Evolutionary conservation across 2,113 vertebrate species (phyloP), one percentile per base, ranked within the genome.

Genomic region (Hyaena hyaena): DNA sequence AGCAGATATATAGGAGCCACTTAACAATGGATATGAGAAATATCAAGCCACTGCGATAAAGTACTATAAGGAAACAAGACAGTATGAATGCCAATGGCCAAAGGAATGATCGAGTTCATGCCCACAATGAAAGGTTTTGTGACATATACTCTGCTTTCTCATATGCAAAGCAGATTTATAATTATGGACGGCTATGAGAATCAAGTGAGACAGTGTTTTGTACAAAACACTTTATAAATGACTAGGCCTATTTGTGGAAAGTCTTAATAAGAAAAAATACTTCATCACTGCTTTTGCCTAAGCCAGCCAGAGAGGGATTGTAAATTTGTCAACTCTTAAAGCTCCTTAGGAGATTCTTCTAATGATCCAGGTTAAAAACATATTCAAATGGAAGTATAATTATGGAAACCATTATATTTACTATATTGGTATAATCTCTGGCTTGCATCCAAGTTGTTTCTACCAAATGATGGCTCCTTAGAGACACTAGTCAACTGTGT

Each of bases 11-110:
- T 24, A 15, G 71, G 23, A 96, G 69, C 31, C 4, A 95, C 10
- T 85, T 69, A 83, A 96, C 53, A 95, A 82, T 28, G 4, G 39
- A 35, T 65, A 50, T 90, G 80, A 93, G 79, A 95, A 94, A 97
- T 77, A 89, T 82, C 50, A 95, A 94, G 10, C 7, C 55, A 81
- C 83, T 48, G 23, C 58, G 31, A 89, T 83, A 91, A 92, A 92
- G 68, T 73, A 16, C 14, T 74, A 10, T 79, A 6, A 86, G 26
- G 33, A 89, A 97, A 93, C 16, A 85, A 93, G 17, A 85, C 86
- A 68, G 31, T 68, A 80, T 80, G 24, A 81, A 85, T 86, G 74
- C 66, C 55, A 83, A 35, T 45, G 66, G 48, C 31, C 45, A 92
- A 85, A 88, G 63, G 61, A 91, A 90, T 55, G 71, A 95, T 88